A percentile compares a stretch with the other conserved stretches of the same genome.
Evolutionary conservation across 2,113 vertebrate species (phyloP).

Genomic region (Megaceryle maxima): DNA sequence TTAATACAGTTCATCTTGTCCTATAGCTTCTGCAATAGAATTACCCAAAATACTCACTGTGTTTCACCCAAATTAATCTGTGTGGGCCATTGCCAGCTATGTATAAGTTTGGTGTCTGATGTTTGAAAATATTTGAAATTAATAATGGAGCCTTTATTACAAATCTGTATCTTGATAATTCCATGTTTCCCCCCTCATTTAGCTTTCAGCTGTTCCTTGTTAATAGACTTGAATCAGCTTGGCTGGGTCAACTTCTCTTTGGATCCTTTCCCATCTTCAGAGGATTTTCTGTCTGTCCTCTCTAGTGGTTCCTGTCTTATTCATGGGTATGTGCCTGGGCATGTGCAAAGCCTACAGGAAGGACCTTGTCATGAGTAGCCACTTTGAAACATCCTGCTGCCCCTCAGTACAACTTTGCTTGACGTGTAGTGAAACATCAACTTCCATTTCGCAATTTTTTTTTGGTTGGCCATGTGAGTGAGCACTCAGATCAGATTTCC

Average conservation of each 20-base stretch:
- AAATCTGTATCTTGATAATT: not conserved
- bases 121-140: not conserved
- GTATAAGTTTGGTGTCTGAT: not conserved
- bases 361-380: not conserved
- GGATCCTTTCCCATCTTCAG: not conserved
- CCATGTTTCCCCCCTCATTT: rapidly evolving
- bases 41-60: not conserved
- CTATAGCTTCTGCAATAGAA: not conserved
- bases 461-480: not conserved
- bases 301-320: not conserved
- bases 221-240: not conserved
- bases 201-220: not conserved
- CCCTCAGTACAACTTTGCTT: not conserved
- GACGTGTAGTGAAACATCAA: not conserved
- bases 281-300: not conserved
- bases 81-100: not conserved
- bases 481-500: not conserved
- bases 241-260: not conserved
- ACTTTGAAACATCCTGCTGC: not conserved
- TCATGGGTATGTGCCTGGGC: not conserved
- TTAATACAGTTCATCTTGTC: not conserved
- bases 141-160: not conserved
- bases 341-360: not conserved
- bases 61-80: not conserved
- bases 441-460: not conserved